Conservation (phyloP, 2,113 vertebrate species). For the Noturus placidus region DNA sequence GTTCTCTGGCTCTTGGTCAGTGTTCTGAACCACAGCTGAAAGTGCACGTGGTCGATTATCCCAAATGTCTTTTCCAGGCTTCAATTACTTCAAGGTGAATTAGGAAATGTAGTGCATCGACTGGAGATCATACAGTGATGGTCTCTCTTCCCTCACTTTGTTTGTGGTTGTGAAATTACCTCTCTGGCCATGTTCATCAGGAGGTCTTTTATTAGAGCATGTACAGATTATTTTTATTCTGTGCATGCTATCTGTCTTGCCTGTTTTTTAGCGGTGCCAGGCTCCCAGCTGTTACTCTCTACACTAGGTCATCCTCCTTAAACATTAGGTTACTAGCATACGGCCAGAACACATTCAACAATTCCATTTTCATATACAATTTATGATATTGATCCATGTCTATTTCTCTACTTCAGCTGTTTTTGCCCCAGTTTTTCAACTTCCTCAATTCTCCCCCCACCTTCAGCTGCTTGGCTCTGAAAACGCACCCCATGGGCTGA, state of each 20-base stretch:
- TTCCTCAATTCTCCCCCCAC: conserved; percentile 6
- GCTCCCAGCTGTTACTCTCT: conserved; percentile 1
- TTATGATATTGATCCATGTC: not conserved
- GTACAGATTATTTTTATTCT: not conserved
- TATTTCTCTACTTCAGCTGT: not conserved
- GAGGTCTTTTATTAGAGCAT: conserved; percentile 6
- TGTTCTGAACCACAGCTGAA: not conserved
- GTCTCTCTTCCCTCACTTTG: not conserved
- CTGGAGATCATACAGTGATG: not conserved
- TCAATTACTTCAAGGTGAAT: not conserved
- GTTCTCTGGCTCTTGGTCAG: not conserved
- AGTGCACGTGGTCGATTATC: not conserved
- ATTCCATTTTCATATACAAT: not conserved
- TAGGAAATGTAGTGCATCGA: conserved; percentile 2
- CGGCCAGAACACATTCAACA: not conserved
- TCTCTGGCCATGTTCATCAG: not conserved
- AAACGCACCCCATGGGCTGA: conserved; percentile 4
- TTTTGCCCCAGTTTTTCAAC: conserved; percentile 7
- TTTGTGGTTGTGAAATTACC: conserved; percentile 18
- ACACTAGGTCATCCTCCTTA: not conserved
- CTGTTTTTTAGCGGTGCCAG: not conserved
- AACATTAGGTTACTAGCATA: not conserved
- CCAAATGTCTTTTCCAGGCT: not conserved
- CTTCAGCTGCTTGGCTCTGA: not conserved
- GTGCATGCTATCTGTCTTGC: not conserved